Conservation (phyloP, 2,888 invertebrate genomes). For the Ganaspis brasiliensis region DNA sequence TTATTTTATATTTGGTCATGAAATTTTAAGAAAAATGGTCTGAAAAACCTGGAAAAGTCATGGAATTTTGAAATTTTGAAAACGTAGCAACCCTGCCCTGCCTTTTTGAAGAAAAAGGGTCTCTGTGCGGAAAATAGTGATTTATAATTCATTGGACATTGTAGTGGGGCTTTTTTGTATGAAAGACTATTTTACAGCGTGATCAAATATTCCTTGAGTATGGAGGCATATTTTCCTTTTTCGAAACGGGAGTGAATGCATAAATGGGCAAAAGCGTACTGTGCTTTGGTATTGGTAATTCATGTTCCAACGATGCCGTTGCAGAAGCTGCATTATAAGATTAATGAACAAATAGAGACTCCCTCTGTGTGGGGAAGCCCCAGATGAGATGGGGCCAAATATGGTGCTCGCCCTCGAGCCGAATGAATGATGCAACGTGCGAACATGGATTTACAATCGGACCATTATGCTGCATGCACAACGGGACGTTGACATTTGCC, state of each 20-base stretch:
- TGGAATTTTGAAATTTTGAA: too few species aligned
- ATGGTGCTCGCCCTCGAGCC: conserved; percentile 68
- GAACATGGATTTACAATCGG: conserved; percentile 56
- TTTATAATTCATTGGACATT: too few species aligned
- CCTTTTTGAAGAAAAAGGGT: too few species aligned
- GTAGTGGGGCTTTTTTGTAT: not conserved
- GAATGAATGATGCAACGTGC: conserved; percentile 65
- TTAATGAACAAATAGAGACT: conserved; percentile 77
- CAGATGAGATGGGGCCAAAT: conserved; percentile 72
- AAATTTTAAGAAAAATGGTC: too few species aligned
- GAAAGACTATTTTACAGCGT: not conserved
- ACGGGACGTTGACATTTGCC: conserved; percentile 49
- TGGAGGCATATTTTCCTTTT: conserved; percentile 27
- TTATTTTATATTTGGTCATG: too few species aligned
- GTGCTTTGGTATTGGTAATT: conserved; percentile 54
- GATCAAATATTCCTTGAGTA: not conserved
- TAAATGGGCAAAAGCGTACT: conserved; percentile 37
- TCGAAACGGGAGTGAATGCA: conserved; percentile 19
- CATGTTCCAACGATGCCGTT: conserved; percentile 59
- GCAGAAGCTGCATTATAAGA: conserved; percentile 76
- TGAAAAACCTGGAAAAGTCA: too few species aligned
- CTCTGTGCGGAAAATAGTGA: too few species aligned
- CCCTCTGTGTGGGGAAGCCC: conserved; percentile 58
- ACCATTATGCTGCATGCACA: conserved; percentile 59
- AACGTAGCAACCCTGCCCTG: too few species aligned